Evolutionary conservation across 2,888 invertebrate species (phyloP), one percentile per base, ranked within the genome.

Genomic region (Helobdella robusta): DNA sequence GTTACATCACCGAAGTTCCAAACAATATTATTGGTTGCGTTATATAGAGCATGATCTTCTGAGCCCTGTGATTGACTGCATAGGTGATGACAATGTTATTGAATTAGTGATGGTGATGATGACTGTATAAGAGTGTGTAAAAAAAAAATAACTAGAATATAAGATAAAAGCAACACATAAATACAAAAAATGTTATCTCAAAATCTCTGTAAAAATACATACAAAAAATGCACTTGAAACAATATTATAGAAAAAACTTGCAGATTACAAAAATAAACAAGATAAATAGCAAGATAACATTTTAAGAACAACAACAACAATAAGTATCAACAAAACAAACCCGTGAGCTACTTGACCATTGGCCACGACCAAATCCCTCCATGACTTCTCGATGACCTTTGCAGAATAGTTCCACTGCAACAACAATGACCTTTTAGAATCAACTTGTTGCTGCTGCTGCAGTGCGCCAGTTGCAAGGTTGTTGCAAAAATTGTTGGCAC

Each of bases 351-450:
- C 32, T 6, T 66, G 30, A 18, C 68, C 68, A 35, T 67, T 67
- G 44, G 66, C 58, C 18, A 69, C 36, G 4, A 66, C 63, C 76
- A 85, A 85, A 79, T 89, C 87, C 79, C 88, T 87, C 87, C 87
- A 87, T 63, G 86, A 85, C 61, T 74, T 71, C 59, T 76, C 74
- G 48, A 73, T 67, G 20, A 76, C 67, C 34, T 72, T 71, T 5
- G 69, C 66, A 54, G 72, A 70, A 30, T 74, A 18, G 30, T 32
- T 4, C 4, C n/a, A 28, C 30, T 32, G 18, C 54, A 54, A 3
- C 25, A 30, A 5, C 54, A 25, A 6, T 4, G 11, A 23, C n/a
- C n/a, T 54, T 32, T 54, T 54, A 3, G 54, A 32, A 6, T 54
- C 32, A 28, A 54, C 32, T 32, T 30, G 28, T 15, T 28, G 23